phyloP scores from a whole-genome alignment of 1,140 invertebrate species.

The Diabrotica virgifera region DNA sequence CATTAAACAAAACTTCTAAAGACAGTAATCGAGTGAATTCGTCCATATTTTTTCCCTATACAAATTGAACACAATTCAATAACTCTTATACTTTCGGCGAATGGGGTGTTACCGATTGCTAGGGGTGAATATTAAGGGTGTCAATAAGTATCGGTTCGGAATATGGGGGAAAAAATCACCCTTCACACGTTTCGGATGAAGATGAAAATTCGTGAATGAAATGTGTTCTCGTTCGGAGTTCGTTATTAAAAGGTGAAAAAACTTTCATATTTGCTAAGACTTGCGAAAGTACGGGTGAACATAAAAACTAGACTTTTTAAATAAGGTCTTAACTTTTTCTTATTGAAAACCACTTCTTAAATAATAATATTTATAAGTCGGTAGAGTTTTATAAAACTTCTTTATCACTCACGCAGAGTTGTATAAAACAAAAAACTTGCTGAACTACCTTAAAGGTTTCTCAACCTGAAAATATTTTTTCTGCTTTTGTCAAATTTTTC shows the following conservation, averaged over 20 bases:
- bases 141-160: constrained; percentile 20
- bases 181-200: constrained; percentile 17
- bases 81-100: constrained; percentile 18
- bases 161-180: constrained; percentile 22
- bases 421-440: no score
- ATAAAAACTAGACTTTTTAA: no score
- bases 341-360: no score
- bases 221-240: background rate
- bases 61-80: constrained; percentile 19
- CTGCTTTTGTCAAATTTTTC: no score
- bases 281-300: no score
- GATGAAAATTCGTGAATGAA: constrained; percentile 14
- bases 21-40: constrained; percentile 15
- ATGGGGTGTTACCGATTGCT: constrained; percentile 21
- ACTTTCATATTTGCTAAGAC: no score
- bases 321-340: no score
- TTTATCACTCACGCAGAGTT: no score
- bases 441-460: no score
- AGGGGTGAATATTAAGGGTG: constrained; percentile 26
- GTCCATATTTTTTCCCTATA: constrained; percentile 19
- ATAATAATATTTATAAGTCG: no score
- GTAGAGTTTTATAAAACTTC: no score
- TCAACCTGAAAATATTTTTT: no score
- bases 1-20: constrained; percentile 11
- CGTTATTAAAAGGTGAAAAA: background rate